A percentile compares a stretch with the other conserved stretches of the same genome.
Evolutionary conservation across 2,888 invertebrate species (phyloP).

Genomic region (Himalopsyche tibetana): DNA sequence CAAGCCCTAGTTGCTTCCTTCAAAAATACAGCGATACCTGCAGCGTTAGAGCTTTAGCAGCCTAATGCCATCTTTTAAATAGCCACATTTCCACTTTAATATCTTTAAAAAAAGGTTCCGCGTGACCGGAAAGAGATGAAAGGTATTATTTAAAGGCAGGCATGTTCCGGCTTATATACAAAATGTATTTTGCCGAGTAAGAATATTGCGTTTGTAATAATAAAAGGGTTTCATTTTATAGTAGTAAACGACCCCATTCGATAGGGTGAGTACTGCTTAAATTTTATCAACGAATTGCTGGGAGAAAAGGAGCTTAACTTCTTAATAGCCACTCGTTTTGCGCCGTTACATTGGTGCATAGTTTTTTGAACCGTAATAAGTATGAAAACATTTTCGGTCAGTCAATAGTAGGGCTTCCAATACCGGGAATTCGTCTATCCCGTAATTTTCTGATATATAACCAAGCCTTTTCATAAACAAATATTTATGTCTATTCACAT

Average conservation of each 20-base stretch:
- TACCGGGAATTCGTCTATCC: no score
- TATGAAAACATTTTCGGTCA: no score
- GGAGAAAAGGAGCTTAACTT: not conserved
- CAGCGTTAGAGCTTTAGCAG: no score
- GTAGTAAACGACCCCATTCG: constrained; percentile 20
- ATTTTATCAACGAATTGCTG: constrained; percentile 32
- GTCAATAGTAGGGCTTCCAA: no score
- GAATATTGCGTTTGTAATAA: constrained; percentile 32
- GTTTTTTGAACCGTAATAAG: no score
- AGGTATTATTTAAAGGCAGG: constrained; percentile 30
- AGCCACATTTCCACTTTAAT: not conserved
- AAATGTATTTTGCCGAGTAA: constrained; percentile 17
- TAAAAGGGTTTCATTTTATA: constrained; percentile 27
- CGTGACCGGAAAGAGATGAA: constrained; percentile 13
- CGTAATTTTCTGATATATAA: no score
- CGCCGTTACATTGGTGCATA: not conserved
- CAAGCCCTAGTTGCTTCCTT: no score
- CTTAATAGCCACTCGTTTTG: not conserved
- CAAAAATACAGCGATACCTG: no score
- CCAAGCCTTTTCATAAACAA: no score
- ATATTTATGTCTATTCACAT: no score
- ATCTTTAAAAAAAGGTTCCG: constrained; percentile 4
- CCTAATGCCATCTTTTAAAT: no score
- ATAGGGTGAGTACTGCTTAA: constrained; percentile 1
- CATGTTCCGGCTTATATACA: constrained; percentile 10